Conservation (phyloP, 1,140 invertebrate genomes). For the Habropoda laboriosa region DNA sequence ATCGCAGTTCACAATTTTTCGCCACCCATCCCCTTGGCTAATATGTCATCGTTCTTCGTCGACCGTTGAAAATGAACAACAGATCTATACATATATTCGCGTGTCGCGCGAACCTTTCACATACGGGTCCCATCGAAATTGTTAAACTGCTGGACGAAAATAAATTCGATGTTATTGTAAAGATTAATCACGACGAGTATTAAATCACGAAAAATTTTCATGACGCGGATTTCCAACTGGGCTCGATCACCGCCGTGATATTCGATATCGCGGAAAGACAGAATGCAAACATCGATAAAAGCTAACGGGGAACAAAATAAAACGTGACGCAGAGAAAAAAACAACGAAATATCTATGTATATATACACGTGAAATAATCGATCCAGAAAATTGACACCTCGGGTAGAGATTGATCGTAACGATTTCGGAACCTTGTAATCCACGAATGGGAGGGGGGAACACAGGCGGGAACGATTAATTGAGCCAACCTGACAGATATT, state of each 20-base stretch:
- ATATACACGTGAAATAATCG: constrained; percentile 32
- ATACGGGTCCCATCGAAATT: neutral
- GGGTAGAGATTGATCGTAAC: constrained; percentile 35
- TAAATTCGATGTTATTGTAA: neutral
- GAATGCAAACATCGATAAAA: neutral
- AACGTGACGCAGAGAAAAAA: neutral
- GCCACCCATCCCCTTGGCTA: neutral
- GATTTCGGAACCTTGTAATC: constrained; percentile 47
- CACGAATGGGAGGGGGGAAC: constrained; percentile 49
- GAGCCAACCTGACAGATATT: neutral
- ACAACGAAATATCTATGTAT: no score
- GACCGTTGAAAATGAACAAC: neutral
- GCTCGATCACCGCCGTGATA: no score
- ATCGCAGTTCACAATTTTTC: neutral
- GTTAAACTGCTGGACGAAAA: neutral
- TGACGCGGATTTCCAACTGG: neutral
- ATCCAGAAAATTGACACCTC: constrained; percentile 45
- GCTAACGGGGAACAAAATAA: neutral
- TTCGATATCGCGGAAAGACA: neutral
- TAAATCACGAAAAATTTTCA: neutral
- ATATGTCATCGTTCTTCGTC: neutral
- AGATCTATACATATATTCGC: neutral
- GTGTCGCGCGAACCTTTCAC: neutral
- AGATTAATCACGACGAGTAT: neutral
- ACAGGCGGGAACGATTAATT: neutral